A percentile compares a stretch with the other conserved stretches of the same genome.
Conservation (phyloP, 1,140 invertebrate species). For the Heliconius congener region DNA sequence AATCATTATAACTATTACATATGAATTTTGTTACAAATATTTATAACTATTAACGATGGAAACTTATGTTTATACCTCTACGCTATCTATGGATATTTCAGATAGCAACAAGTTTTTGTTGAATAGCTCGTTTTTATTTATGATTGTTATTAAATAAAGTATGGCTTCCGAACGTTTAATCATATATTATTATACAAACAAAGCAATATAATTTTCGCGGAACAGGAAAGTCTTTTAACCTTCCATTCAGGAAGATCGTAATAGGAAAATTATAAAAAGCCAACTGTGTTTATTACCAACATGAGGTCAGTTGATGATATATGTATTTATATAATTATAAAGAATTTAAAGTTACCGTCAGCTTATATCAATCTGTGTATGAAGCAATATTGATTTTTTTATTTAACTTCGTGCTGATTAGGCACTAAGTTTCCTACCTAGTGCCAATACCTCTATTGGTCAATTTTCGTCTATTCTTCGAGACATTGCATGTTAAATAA, state of each 20-base stretch:
- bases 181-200: background rate
- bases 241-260: slow-evolving; percentile 22
- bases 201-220: slow-evolving; percentile 12
- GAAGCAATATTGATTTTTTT: no score
- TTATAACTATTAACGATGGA: background rate
- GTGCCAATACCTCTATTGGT: no score
- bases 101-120: background rate
- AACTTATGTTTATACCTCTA: background rate
- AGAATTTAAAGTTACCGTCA: no score
- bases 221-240: slow-evolving; percentile 21
- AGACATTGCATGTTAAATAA: no score
- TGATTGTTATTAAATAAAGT: background rate
- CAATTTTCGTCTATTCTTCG: no score
- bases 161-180: background rate
- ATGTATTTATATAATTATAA: background rate
- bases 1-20: no score
- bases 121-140: background rate
- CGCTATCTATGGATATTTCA: background rate
- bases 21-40: background rate
- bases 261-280: slow-evolving; percentile 9
- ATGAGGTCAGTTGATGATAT: background rate
- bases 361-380: no score
- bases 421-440: no score
- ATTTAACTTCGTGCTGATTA: no score
- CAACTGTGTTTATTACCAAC: background rate